Evolutionary conservation across 2,888 invertebrate species (phyloP).

Genomic region (Nesidiocoris tenuis): DNA sequence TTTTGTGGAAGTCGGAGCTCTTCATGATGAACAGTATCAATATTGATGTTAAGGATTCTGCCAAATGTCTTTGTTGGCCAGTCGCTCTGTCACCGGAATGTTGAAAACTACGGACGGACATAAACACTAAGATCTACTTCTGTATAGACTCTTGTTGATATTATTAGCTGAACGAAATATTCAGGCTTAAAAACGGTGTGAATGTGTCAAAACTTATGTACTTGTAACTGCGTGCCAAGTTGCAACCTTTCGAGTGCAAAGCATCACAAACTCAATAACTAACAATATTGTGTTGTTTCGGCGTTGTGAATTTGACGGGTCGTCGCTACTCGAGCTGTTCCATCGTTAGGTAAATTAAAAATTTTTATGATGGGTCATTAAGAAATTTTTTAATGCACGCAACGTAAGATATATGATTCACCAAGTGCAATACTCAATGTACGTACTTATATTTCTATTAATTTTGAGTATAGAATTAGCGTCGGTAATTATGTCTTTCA

Average conservation of each 20-base stretch:
- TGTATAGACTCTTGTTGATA: background rate
- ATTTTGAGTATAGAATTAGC: slow-evolving; percentile 10
- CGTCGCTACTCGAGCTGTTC: background rate
- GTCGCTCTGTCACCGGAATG: background rate
- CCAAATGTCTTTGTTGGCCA: background rate
- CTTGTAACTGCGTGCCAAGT: background rate
- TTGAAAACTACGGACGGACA: background rate
- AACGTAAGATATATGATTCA: slow-evolving; percentile 23
- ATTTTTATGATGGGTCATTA: slow-evolving; percentile 3
- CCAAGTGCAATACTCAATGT: slow-evolving; percentile 38
- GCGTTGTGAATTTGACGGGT: background rate
- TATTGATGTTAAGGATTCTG: background rate
- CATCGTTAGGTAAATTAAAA: background rate
- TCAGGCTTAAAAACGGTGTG: background rate
- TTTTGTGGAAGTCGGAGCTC: background rate
- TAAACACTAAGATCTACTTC: background rate
- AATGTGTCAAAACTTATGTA: background rate
- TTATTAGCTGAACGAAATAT: background rate
- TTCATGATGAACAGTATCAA: background rate
- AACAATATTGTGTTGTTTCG: background rate
- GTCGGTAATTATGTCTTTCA: slow-evolving; percentile 37
- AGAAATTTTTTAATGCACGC: background rate
- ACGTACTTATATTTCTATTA: slow-evolving; percentile 14
- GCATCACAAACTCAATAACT: background rate
- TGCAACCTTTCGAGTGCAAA: background rate